Percentiles rank a stretch among this genome's conserved stretches.
Conservation (phyloP, 2,888 invertebrate genomes). For the Endotricha flammealis region DNA sequence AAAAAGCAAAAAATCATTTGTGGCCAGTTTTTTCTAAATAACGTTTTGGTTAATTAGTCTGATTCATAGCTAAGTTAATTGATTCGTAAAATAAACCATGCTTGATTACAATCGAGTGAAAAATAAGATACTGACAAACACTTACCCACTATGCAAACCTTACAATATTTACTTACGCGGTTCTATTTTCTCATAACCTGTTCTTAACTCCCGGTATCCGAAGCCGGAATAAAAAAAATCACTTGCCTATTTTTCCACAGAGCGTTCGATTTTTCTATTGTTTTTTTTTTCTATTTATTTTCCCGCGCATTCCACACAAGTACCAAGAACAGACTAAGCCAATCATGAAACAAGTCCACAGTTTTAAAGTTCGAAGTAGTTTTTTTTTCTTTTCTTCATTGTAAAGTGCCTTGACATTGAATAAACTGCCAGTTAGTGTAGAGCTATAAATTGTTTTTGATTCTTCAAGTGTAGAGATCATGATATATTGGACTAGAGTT, state of each 20-base stretch:
- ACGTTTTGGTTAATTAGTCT: too few species aligned
- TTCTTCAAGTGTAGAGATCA: constrained; percentile 1
- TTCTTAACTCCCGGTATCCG: neutral
- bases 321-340: constrained; percentile 38
- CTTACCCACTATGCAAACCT: too few species aligned
- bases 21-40: too few species aligned
- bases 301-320: constrained; percentile 30
- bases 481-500: constrained; percentile 1
- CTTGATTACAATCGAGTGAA: too few species aligned
- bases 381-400: constrained; percentile 24
- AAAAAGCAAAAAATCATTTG: too few species aligned
- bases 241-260: constrained; percentile 2
- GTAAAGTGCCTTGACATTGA: constrained; percentile 39
- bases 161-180: neutral
- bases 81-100: too few species aligned
- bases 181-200: neutral
- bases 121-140: too few species aligned
- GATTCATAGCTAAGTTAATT: too few species aligned
- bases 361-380: constrained; percentile 38
- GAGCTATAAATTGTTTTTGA: constrained; percentile 13
- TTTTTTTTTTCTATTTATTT: constrained; percentile 3
- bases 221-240: neutral
- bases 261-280: neutral
- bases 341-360: constrained; percentile 28
- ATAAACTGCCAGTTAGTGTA: constrained; percentile 19